Percentiles rank a stretch among this genome's conserved stretches.
Evolutionary conservation across 2,113 vertebrate species (phyloP).

Genomic region (human (Homo sapiens)): DNA sequence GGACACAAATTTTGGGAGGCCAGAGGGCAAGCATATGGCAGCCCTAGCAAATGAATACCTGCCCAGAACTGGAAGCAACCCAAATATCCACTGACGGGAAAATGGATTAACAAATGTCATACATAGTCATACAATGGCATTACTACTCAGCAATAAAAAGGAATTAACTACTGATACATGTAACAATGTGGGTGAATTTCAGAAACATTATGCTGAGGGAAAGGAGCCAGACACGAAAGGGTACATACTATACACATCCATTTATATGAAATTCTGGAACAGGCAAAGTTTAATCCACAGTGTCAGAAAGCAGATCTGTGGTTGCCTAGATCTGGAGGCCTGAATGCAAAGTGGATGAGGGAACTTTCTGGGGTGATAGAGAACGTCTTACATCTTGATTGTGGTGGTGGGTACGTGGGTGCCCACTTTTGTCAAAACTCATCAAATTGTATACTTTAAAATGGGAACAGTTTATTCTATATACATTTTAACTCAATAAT

Average conservation of each 20-base stretch:
- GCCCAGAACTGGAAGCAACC: not conserved
- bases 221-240: not conserved
- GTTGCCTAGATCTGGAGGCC: not conserved
- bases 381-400: not conserved
- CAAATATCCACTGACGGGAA: not conserved
- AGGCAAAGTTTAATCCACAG: not conserved
- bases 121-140: not conserved
- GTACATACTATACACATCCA: not conserved
- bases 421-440: not conserved
- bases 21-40: not conserved
- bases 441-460: not conserved
- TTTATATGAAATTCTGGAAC: not conserved
- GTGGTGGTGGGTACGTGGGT: not conserved
- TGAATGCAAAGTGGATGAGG: not conserved
- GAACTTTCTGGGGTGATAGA: not conserved
- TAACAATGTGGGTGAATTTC: not conserved
- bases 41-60: not conserved
- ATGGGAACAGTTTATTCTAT: not conserved
- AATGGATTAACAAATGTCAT: not conserved
- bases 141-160: not conserved
- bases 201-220: not conserved
- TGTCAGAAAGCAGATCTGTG: not conserved
- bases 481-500: not conserved
- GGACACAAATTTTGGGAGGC: not conserved
- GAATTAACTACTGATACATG: not conserved